A percentile compares a stretch with the other conserved stretches of the same genome.
Evolutionary conservation across 30 jellyfish, hydroid and myxozoan species (phyloP).

Genomic region (Catostylus mosaicus): DNA sequence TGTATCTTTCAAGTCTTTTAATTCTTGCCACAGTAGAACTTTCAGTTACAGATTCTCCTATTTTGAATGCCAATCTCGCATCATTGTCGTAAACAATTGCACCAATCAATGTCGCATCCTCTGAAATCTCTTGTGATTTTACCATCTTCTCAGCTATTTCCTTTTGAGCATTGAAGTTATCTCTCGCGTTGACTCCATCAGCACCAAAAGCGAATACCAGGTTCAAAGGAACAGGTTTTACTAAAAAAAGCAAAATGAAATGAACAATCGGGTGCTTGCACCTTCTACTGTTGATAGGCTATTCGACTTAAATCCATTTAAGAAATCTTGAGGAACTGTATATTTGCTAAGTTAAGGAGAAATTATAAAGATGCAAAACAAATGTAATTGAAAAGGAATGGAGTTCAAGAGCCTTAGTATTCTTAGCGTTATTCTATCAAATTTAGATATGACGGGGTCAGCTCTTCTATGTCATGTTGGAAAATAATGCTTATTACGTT

Average conservation of each 20-base stretch:
- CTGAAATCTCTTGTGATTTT: conserved; percentile 12
- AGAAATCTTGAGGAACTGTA: no score
- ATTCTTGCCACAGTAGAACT: neutral
- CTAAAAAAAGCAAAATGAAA: conserved; percentile 14
- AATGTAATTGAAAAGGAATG: no score
- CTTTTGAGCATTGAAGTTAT: conserved; percentile 51
- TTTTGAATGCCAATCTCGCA: conserved; percentile 1
- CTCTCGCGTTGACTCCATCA: conserved; percentile 19
- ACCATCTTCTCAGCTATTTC: conserved; percentile 45
- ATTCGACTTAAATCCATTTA: no score
- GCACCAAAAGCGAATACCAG: conserved; percentile 68
- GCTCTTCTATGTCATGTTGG: no score
- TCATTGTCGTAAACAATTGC: conserved; percentile 29
- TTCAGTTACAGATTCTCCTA: conserved; percentile 39
- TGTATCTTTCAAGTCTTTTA: neutral
- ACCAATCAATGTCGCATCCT: conserved; percentile 45
- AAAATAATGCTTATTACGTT: no score
- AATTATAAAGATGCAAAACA: no score
- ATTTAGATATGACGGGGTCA: no score
- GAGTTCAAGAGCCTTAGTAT: no score
- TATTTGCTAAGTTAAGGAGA: no score
- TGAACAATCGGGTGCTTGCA: no score
- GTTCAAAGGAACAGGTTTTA: conserved; percentile 52
- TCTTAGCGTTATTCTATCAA: no score
- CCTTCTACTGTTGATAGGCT: no score